Conservation (phyloP, 2,888 invertebrate genomes). For the Marronus borbonicus region DNA sequence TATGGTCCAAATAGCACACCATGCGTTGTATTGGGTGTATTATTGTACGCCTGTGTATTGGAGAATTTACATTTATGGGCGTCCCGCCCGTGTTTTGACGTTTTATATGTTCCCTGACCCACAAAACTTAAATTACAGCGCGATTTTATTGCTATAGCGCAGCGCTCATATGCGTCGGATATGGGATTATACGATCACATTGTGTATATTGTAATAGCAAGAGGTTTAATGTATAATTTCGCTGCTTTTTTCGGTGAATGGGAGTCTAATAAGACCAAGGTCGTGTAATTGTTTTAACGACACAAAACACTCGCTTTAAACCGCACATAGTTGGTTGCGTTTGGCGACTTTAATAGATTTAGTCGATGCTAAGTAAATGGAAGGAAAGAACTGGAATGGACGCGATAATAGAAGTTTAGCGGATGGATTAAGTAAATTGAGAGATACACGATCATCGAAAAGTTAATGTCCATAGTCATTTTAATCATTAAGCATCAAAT, state of each 20-base stretch:
- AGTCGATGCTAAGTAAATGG: not conserved
- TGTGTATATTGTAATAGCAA: not conserved
- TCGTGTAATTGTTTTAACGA: constrained; percentile 35
- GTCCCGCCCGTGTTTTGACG: constrained; percentile 4
- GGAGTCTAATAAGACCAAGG: constrained; percentile 28
- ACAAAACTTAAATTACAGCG: constrained; percentile 32
- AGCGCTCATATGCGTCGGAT: not conserved
- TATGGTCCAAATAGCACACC: constrained; percentile 16
- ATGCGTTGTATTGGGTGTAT: not conserved
- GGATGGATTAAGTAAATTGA: constrained; percentile 4
- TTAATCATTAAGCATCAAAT: no score
- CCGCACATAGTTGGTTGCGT: not conserved
- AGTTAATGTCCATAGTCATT: no score
- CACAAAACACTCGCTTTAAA: constrained; percentile 10
- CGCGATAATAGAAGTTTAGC: not conserved
- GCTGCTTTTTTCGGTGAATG: constrained; percentile 12
- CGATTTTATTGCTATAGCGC: constrained; percentile 26
- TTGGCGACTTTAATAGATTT: constrained; percentile 23
- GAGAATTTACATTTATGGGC: constrained; percentile 17
- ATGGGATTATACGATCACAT: not conserved
- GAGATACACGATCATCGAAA: not conserved
- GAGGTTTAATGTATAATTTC: constrained; percentile 20
- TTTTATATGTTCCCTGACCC: constrained; percentile 43
- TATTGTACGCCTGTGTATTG: not conserved
- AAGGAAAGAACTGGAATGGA: not conserved